These are phyloP conservation scores for Leptobrachium ailaonicum DNA, from an alignment of 2,113 vertebrate species.

Conservation along the genomic window DNA sequence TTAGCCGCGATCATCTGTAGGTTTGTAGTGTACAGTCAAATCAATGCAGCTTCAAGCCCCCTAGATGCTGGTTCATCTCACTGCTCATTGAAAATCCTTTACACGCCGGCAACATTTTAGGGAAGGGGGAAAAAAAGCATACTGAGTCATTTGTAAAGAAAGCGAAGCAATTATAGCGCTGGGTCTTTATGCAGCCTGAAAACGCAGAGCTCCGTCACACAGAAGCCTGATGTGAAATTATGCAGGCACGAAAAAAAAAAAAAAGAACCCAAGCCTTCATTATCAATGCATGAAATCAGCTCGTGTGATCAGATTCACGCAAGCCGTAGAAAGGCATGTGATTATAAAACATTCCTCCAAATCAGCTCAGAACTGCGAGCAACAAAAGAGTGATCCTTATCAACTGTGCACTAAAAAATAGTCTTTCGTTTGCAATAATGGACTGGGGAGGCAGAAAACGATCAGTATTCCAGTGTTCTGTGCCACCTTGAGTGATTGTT, in stretches of 20 bases:
- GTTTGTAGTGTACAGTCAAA: slow-evolving; percentile 63
- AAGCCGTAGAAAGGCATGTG: slow-evolving; percentile 62
- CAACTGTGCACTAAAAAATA: slow-evolving; percentile 76
- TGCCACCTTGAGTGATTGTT: slow-evolving; percentile 58
- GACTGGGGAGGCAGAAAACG: slow-evolving; percentile 61
- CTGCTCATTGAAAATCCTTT: slow-evolving; percentile 81
- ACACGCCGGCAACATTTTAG: slow-evolving; percentile 78
- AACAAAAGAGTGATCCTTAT: slow-evolving; percentile 68
- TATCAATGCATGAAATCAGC: slow-evolving; percentile 78
- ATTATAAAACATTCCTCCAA: slow-evolving; percentile 71
- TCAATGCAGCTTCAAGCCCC: slow-evolving; percentile 67
- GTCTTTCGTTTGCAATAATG: slow-evolving; percentile 69
- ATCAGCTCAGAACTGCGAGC: slow-evolving; percentile 65
- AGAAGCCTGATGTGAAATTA: slow-evolving; percentile 75
- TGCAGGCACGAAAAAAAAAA: slow-evolving; percentile 69
- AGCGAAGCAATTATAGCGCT: slow-evolving; percentile 77
- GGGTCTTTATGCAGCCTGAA: slow-evolving; percentile 66
- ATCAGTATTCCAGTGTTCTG: slow-evolving; percentile 64
- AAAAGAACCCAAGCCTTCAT: slow-evolving; percentile 73
- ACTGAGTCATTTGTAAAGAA: slow-evolving; percentile 81
- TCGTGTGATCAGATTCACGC: slow-evolving; percentile 72
- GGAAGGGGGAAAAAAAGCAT: slow-evolving; percentile 74
- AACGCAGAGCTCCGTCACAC: slow-evolving; percentile 67
- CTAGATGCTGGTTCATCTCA: slow-evolving; percentile 73
- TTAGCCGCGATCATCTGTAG: slow-evolving; percentile 69